phyloP scores from a whole-genome alignment of 2,888 invertebrate genomes.

The Drosophila greeni region DNA sequence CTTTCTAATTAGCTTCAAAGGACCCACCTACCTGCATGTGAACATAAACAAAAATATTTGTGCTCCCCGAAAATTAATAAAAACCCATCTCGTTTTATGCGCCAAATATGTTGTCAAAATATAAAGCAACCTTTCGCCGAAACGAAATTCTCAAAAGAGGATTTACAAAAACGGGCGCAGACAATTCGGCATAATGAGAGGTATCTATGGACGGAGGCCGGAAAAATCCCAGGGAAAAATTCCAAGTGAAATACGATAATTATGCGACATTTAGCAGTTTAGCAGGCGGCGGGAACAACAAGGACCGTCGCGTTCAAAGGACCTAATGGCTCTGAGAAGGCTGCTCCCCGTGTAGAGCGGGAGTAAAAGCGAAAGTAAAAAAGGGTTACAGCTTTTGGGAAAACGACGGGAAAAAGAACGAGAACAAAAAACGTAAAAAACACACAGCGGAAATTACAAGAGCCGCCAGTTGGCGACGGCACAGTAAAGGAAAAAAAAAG shows the following conservation, averaged over 20 bases:
- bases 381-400: slow-evolving; percentile 31
- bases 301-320: slow-evolving; percentile 50
- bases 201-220: slow-evolving; percentile 15
- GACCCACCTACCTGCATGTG: slow-evolving; percentile 6
- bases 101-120: slow-evolving; percentile 47
- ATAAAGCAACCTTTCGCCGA: not conserved
- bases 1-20: slow-evolving; percentile 38
- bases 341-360: slow-evolving; percentile 23
- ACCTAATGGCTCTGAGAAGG: slow-evolving; percentile 59
- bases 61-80: slow-evolving; percentile 65
- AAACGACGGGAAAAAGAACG: slow-evolving; percentile 13
- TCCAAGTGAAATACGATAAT: slow-evolving; percentile 70
- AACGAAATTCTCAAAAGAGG: slow-evolving; percentile 16
- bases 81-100: slow-evolving; percentile 66
- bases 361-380: slow-evolving; percentile 33
- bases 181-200: slow-evolving; percentile 67
- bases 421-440: slow-evolving; percentile 34
- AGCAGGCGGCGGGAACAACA: slow-evolving; percentile 57
- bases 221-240: slow-evolving; percentile 25
- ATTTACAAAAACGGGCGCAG: slow-evolving; percentile 33
- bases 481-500: slow-evolving; percentile 12
- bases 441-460: slow-evolving; percentile 67
- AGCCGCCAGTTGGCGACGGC: slow-evolving; percentile 60
- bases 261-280: slow-evolving; percentile 74
- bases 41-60: slow-evolving; percentile 26